Conservation (phyloP, 2,797 vertebrate genomes). For the Pantherophis vulpinus region DNA sequence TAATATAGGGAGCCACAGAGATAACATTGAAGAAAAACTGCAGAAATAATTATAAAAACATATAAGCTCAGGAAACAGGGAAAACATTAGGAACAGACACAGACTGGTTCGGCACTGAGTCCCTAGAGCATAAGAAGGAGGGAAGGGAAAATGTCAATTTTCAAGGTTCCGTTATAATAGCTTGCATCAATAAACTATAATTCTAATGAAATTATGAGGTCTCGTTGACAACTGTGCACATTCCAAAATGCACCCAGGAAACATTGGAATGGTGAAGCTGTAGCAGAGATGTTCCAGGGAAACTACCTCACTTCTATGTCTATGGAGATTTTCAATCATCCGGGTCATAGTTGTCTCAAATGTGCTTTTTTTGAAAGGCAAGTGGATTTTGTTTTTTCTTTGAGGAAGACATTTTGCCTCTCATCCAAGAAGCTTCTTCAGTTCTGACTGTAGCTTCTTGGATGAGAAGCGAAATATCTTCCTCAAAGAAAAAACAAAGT, state of each 20-base stretch:
- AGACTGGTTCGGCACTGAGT: not conserved
- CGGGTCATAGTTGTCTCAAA: not conserved
- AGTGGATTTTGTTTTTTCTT: not conserved
- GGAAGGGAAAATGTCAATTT: not conserved
- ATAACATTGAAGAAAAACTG: not conserved
- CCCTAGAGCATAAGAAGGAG: not conserved
- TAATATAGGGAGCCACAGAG: not conserved
- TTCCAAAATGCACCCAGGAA: not conserved
- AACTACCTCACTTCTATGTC: not conserved
- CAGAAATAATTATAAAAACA: not conserved
- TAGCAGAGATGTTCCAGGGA: not conserved
- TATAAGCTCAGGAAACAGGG: not conserved
- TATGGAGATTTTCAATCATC: not conserved
- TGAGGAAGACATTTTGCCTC: not conserved
- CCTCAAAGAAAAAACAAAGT: too few species aligned
- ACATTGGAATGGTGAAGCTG: not conserved
- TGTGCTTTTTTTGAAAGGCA: not conserved
- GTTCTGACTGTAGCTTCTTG: not conserved
- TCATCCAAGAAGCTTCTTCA: not conserved
- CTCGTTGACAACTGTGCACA: not conserved
- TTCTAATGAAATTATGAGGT: not conserved
- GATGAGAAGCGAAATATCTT: not conserved
- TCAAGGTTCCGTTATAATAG: not conserved
- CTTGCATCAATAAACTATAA: not conserved
- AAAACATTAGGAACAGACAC: not conserved